These are phyloP conservation scores for Drosophila conformis DNA, from an alignment of 2,888 invertebrate species.

Conservation along the genomic window DNA sequence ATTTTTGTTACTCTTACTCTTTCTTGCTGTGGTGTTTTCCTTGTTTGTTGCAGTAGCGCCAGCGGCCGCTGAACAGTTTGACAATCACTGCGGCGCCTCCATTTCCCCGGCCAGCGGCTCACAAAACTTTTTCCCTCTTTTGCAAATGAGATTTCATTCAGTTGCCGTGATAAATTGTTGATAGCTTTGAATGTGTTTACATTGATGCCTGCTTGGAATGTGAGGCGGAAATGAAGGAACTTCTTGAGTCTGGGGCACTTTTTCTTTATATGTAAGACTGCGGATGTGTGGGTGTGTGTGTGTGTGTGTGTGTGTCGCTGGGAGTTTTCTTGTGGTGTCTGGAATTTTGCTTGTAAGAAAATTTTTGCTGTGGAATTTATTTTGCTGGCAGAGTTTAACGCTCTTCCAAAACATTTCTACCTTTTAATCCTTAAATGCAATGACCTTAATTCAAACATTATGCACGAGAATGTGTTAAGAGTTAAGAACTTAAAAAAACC, in stretches of 20 bases:
- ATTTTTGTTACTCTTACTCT: conserved; percentile 11
- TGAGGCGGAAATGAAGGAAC: conserved; percentile 40
- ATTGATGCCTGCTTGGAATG: conserved; percentile 58
- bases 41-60: conserved; percentile 34
- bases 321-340: conserved; percentile 35
- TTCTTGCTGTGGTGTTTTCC: conserved; percentile 19
- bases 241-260: conserved; percentile 20
- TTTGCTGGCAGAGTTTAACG: conserved; percentile 25
- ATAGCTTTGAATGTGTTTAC: conserved; percentile 72
- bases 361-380: conserved; percentile 46
- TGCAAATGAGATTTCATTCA: conserved; percentile 75
- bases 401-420: conserved; percentile 22
- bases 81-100: conserved; percentile 50
- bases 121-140: conserved; percentile 58
- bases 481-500: not conserved
- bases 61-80: conserved; percentile 52
- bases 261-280: not conserved
- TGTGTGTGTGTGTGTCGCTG: conserved; percentile 1
- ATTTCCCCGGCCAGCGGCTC: not conserved
- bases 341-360: conserved; percentile 54
- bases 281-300: conserved; percentile 11
- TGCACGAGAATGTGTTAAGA: conserved; percentile 27
- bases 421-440: conserved; percentile 36
- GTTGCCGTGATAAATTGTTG: conserved; percentile 78
- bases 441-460: conserved; percentile 49